Percentiles rank a stretch among this genome's conserved stretches.
phyloP scores from a whole-genome alignment of 1,140 invertebrate genomes.

The Chlorops oryzae region DNA sequence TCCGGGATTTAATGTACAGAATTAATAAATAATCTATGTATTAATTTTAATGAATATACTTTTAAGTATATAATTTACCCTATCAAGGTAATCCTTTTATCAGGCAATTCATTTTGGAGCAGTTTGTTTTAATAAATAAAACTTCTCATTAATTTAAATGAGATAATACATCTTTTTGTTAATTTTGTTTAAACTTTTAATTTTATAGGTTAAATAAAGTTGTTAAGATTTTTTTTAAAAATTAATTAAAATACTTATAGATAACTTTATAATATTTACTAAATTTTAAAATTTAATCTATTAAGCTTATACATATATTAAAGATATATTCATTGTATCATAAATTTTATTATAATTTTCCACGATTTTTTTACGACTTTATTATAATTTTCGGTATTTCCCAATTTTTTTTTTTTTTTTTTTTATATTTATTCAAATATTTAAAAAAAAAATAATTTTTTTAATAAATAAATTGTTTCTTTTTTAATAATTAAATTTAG shows the following conservation, averaged over 20 bases:
- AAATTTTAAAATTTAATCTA: slow-evolving; percentile 6
- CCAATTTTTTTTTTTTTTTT: slow-evolving; percentile 17
- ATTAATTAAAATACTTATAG: slow-evolving; percentile 35
- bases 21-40: not conserved
- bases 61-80: not conserved
- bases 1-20: slow-evolving; percentile 19
- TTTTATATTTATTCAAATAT: slow-evolving; percentile 17
- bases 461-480: too few species aligned
- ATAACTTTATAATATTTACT: slow-evolving; percentile 33
- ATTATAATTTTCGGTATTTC: too few species aligned
- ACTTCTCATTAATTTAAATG: too few species aligned
- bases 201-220: not conserved
- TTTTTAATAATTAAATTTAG: too few species aligned
- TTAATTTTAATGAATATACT: not conserved
- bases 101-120: too few species aligned
- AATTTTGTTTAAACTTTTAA: not conserved
- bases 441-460: slow-evolving; percentile 30
- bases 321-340: slow-evolving; percentile 25
- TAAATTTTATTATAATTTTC: slow-evolving; percentile 50
- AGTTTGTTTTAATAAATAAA: too few species aligned
- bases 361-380: too few species aligned
- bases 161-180: not conserved
- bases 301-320: slow-evolving; percentile 9
- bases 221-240: slow-evolving; percentile 43
- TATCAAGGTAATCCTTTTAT: too few species aligned